Conservation (phyloP, 1,140 invertebrate species). For the Apis dorsata region DNA sequence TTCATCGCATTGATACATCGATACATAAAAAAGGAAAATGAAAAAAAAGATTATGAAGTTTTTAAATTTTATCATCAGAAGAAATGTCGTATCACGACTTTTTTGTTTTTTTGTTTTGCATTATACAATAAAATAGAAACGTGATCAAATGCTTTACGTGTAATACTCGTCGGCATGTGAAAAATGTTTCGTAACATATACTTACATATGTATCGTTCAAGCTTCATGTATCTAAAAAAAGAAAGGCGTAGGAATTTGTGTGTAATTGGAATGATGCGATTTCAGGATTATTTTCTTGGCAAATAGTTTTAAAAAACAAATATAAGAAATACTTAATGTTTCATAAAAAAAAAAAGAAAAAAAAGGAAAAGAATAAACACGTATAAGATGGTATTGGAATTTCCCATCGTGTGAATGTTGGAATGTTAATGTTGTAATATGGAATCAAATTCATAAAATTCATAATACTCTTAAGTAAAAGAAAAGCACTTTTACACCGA, state of each 20-base stretch:
- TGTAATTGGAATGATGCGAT: constrained; percentile 14
- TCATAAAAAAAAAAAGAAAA: not conserved
- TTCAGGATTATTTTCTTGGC: constrained; percentile 16
- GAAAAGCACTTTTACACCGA: constrained; percentile 34
- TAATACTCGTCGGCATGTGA: constrained; percentile 38
- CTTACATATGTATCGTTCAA: not conserved
- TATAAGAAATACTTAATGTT: constrained; percentile 3
- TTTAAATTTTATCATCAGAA: constrained; percentile 37
- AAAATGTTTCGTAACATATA: constrained; percentile 27
- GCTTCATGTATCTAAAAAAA: constrained; percentile 16
- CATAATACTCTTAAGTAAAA: constrained; percentile 28
- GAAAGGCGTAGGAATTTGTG: not conserved
- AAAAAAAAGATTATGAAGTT: constrained; percentile 33
- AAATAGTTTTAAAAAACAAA: constrained; percentile 1
- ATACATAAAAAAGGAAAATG: not conserved
- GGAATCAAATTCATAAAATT: constrained; percentile 21
- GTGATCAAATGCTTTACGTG: constrained; percentile 27
- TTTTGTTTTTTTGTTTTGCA: not conserved
- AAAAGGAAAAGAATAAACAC: not conserved
- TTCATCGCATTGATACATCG: constrained; percentile 11
- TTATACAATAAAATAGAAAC: not conserved
- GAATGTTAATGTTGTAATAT: constrained; percentile 28
- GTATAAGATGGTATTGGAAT: not conserved
- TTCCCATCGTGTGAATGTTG: constrained; percentile 33
- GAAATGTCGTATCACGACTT: not conserved